Evolutionary conservation across 2,888 invertebrate genomes (phyloP), one percentile per base, ranked within the genome.

Genomic region (Ischnura elegans): DNA sequence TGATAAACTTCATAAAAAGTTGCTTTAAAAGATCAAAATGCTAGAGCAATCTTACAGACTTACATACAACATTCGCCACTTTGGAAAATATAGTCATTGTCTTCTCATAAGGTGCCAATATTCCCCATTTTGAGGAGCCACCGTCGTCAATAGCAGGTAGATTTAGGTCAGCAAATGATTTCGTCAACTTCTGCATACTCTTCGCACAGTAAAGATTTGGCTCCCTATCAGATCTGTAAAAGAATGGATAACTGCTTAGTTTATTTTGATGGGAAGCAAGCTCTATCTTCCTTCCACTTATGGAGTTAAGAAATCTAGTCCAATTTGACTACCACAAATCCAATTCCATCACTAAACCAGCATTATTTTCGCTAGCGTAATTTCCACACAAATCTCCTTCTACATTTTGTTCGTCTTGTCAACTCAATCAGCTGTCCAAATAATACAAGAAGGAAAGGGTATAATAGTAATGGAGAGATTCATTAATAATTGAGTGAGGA

Each of bases 81-180:
- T 98, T 98, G 45, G 98, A 98, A 96, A 99, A 98, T 0, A 98
- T 98, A 95, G 98, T 98, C 96, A 98, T 96, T 0, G 98, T 98
- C 0, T 98, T 98, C 95, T 98, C 98, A 95, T 98, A 98, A 0
- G 99, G 96, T 94, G 96, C 96, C 43, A 97, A 96, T 95, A 97
- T 96, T 94, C 96, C 96, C 98, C 98, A 98, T 0, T 97, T 97
- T 55, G 97, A 97, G 95, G 97, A 97, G 0, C 97, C 97, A 0
- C 97, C 97, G 93, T 94, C 94, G 95, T 98, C 98, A 36, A 97
- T 97, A 19, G 19, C 2, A 95, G 98, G 98, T 94, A 99, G 97
- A 95, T 98, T 97, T 94, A 99, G 96, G 95, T 99, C 98, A 5
- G 85, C 84, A 93, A 93, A 93, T 6, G 93, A 85, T 51, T 86